A percentile compares a stretch with the other conserved stretches of the same genome.
Evolutionary conservation across 2,113 vertebrate species (phyloP).

Genomic region (Galeopterus variegatus): DNA sequence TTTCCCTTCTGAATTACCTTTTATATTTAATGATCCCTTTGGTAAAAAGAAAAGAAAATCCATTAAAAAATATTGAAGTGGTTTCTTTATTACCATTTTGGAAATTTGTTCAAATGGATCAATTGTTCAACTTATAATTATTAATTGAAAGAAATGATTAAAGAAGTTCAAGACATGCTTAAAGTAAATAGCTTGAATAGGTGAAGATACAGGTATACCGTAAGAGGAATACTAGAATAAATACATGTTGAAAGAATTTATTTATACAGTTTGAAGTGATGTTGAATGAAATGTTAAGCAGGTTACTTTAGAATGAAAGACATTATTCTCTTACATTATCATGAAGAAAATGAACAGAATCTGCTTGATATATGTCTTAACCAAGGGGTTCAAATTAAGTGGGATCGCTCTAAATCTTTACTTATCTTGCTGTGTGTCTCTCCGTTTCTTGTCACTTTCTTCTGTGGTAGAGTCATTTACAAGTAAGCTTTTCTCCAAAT

Average conservation of each 20-base stretch:
- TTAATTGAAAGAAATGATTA: background rate
- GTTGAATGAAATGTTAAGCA: background rate
- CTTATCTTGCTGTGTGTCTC: background rate
- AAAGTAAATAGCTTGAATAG: background rate
- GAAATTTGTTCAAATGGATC: background rate
- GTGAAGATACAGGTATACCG: background rate
- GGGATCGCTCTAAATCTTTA: too few species aligned
- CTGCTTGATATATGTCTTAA: background rate
- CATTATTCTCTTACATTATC: background rate
- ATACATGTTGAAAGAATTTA: background rate
- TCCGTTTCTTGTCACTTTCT: background rate
- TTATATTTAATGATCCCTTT: background rate
- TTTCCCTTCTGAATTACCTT: background rate
- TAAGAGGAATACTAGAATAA: background rate
- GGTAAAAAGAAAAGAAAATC: background rate
- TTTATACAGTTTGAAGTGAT: background rate
- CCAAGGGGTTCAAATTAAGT: background rate
- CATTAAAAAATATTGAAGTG: background rate
- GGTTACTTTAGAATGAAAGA: background rate
- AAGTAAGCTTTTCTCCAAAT: background rate
- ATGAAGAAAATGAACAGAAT: background rate
- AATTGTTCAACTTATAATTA: background rate
- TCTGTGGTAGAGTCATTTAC: background rate
- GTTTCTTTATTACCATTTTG: background rate
- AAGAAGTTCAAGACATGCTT: background rate